Evolutionary conservation across 1,140 invertebrate species (phyloP).

Genomic region (Drosophila murphyi): DNA sequence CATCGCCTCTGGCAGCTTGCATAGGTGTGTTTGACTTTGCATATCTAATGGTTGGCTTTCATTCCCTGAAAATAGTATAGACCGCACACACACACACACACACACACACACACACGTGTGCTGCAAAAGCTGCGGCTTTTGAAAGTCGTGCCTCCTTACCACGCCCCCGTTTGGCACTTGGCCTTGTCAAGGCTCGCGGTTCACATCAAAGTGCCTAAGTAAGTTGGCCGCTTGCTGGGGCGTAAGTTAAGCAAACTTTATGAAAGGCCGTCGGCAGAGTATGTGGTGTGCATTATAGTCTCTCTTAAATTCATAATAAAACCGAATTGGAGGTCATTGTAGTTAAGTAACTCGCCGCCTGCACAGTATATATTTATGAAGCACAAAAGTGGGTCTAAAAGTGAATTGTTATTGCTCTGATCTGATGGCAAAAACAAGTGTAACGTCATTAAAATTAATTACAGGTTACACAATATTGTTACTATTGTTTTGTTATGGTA

Average conservation of each 20-base stretch:
- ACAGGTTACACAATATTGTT: neutral
- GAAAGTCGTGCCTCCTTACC: neutral
- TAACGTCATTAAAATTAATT: neutral
- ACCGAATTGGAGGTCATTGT: slow-evolving; percentile 22
- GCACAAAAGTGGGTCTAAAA: neutral
- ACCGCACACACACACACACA: slow-evolving; percentile 1
- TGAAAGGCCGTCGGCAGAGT: slow-evolving; percentile 23
- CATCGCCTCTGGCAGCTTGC: slow-evolving; percentile 30
- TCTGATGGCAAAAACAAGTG: neutral
- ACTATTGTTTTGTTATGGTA: neutral
- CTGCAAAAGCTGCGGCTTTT: slow-evolving; percentile 17
- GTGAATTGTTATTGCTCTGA: neutral
- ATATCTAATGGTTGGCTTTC: slow-evolving; percentile 57
- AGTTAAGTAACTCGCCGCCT: slow-evolving; percentile 8
- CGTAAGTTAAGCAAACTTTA: slow-evolving; percentile 27
- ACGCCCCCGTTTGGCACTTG: slow-evolving; percentile 10
- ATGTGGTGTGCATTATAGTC: slow-evolving; percentile 26
- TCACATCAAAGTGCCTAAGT: slow-evolving; percentile 25
- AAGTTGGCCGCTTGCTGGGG: slow-evolving; percentile 31
- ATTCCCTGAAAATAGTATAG: slow-evolving; percentile 4
- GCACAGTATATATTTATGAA: neutral
- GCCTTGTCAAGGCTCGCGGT: slow-evolving; percentile 39
- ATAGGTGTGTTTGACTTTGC: slow-evolving; percentile 67
- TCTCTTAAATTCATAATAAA: slow-evolving; percentile 6
- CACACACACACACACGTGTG: slow-evolving; percentile 1